These are phyloP conservation scores for Uloborus diversus DNA, from an alignment of 1,140 invertebrate species.

Conservation along the genomic window DNA sequence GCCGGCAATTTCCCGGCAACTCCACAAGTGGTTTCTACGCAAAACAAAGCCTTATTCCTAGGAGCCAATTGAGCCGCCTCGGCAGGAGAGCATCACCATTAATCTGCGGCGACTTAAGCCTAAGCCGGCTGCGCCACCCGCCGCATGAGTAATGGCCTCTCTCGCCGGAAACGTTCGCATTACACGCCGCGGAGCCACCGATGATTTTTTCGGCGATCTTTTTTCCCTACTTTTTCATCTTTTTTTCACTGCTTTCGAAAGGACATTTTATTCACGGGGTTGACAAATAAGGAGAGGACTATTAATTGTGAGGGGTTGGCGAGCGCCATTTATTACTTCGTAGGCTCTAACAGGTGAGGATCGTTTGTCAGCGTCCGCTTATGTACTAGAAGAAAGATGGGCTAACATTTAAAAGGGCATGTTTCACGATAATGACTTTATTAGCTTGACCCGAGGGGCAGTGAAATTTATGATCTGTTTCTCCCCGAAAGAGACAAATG, in stretches of 20 bases:
- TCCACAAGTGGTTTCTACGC: conserved; percentile 36
- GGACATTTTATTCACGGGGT: conserved; percentile 38
- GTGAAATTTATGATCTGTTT: conserved; percentile 32
- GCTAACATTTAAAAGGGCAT: background rate
- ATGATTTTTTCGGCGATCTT: background rate
- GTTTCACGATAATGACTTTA: conserved; percentile 47
- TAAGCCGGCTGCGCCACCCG: conserved; percentile 20
- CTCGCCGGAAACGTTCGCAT: conserved; percentile 8
- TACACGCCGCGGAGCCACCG: background rate
- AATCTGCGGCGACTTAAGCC: conserved; percentile 46
- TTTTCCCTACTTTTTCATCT: background rate
- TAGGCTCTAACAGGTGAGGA: conserved; percentile 32
- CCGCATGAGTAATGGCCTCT: conserved; percentile 32
- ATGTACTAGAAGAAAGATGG: background rate
- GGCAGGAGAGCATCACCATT: conserved; percentile 11
- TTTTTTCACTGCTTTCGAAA: background rate
- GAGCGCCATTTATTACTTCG: conserved; percentile 28
- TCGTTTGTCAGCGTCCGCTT: conserved; percentile 28
- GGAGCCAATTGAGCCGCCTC: background rate
- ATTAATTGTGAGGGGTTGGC: conserved; percentile 31
- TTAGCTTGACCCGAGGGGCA: conserved; percentile 32
- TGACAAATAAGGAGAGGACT: conserved; percentile 46
- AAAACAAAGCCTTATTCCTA: conserved; percentile 17
- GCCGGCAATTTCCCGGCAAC: background rate
- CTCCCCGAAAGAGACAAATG: background rate